A percentile compares a stretch with the other conserved stretches of the same genome.
These are phyloP conservation scores for Agapornis roseicollis DNA, from an alignment of 2,113 vertebrate genomes.

Conservation along the genomic window DNA sequence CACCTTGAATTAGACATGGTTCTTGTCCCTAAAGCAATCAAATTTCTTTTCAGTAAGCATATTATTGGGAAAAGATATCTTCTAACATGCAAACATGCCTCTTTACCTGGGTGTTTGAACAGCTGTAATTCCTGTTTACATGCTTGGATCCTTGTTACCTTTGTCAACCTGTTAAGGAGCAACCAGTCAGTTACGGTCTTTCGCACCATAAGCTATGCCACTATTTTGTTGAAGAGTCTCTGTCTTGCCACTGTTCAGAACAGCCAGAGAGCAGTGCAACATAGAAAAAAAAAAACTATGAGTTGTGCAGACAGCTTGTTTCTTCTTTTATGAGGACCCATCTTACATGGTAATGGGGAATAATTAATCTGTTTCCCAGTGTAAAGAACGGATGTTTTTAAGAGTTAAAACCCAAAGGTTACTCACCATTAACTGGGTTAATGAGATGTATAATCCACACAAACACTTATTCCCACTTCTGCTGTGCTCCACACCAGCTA, in stretches of 20 bases:
- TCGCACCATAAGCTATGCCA: not conserved
- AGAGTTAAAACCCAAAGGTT: not conserved
- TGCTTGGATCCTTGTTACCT: not conserved
- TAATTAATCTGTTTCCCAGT: not conserved
- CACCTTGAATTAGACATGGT: rapidly evolving
- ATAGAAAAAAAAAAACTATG: not conserved
- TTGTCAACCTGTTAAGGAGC: not conserved
- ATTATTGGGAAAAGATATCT: not conserved
- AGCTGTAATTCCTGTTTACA: not conserved
- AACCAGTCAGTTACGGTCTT: not conserved
- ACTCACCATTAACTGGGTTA: not conserved
- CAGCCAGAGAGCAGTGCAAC: not conserved
- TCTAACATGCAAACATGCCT: not conserved
- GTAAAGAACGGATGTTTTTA: rapidly evolving
- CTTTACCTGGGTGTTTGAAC: not conserved
- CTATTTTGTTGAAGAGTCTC: not conserved
- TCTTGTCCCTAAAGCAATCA: rapidly evolving
- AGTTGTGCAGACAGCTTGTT: not conserved
- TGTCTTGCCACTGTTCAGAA: not conserved
- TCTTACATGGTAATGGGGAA: not conserved
- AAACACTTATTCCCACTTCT: not conserved
- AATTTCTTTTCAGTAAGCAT: not conserved
- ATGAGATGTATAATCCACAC: not conserved
- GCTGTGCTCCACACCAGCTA: not conserved
- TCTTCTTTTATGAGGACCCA: not conserved